These are phyloP conservation scores for Pyralis farinalis DNA, from an alignment of 2,888 invertebrate species.

Conservation along the genomic window DNA sequence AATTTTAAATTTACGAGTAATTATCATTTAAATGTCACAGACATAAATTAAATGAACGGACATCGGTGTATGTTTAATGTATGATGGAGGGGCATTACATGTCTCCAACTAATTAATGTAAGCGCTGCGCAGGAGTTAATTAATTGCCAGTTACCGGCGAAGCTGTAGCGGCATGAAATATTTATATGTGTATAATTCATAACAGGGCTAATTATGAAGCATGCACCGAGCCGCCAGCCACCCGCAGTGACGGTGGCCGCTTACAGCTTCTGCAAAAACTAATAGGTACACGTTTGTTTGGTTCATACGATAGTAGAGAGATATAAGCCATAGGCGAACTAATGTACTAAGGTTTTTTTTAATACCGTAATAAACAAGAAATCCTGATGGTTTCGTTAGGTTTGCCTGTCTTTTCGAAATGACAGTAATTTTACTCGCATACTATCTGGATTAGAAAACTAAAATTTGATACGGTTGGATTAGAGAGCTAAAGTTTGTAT, in stretches of 20 bases:
- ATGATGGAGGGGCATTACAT: conserved; percentile 62
- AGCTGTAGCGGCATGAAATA: conserved; percentile 63
- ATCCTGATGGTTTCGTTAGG: no score
- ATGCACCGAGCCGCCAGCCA: conserved; percentile 56
- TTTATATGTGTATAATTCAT: conserved; percentile 70
- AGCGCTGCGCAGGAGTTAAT: conserved; percentile 70
- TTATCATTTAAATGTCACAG: conserved; percentile 34
- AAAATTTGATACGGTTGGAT: no score
- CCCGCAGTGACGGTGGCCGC: conserved; percentile 55
- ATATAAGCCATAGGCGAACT: no score
- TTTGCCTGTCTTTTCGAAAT: no score
- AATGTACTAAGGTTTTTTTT: no score
- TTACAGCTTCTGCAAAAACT: conserved; percentile 50
- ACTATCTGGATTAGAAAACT: no score
- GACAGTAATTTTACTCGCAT: no score
- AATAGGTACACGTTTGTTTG: conserved; percentile 31
- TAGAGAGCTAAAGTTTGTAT: no score
- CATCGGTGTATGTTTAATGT: conserved; percentile 57
- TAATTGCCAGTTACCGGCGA: conserved; percentile 68
- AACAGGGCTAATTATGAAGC: conserved; percentile 73
- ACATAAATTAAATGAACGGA: conserved; percentile 46
- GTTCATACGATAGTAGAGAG: no score
- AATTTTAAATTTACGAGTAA: no score
- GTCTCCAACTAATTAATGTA: conserved; percentile 69
- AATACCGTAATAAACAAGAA: no score